Percentiles rank a stretch among this genome's conserved stretches.
Evolutionary conservation across 2,797 vertebrate species (phyloP).

Genomic region (Sebastes kiyomatsui): DNA sequence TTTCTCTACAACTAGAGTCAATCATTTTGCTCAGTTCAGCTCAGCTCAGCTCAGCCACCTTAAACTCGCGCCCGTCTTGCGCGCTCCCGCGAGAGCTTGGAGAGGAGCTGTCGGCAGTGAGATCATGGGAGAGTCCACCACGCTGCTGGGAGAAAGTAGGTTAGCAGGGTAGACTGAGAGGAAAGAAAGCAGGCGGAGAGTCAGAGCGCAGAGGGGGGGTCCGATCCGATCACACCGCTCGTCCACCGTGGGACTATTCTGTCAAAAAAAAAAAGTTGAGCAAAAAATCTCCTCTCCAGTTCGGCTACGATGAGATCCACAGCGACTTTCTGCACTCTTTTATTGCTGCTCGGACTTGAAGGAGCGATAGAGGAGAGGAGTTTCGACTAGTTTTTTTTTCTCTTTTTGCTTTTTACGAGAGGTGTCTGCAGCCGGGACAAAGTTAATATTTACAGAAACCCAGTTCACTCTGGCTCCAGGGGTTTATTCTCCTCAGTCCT

Average conservation of each 20-base stretch:
- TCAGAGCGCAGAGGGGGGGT: conserved; percentile 58
- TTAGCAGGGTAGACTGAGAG: conserved; percentile 85
- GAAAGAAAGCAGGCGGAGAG: conserved; percentile 69
- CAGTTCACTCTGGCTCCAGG: conserved; percentile 39
- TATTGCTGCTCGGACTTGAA: conserved; percentile 62
- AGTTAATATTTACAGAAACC: conserved; percentile 61
- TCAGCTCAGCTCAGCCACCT: conserved; percentile 58
- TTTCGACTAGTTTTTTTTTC: conserved; percentile 31
- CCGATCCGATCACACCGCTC: conserved; percentile 38
- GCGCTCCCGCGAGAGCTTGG: conserved; percentile 73
- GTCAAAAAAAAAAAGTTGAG: conserved; percentile 52
- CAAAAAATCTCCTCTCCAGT: no score
- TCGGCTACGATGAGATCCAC: conserved; percentile 62
- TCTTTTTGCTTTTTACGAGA: background rate
- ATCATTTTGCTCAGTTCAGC: background rate
- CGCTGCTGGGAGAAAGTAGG: conserved; percentile 82
- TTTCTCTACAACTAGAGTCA: background rate
- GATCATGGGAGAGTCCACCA: conserved; percentile 87
- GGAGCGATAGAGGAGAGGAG: conserved; percentile 61
- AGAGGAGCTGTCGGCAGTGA: conserved; percentile 74
- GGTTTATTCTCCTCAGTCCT: conserved; percentile 25
- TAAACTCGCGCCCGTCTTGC: conserved; percentile 75
- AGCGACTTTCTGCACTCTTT: conserved; percentile 51
- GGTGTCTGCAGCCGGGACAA: conserved; percentile 46
- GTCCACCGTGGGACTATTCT: conserved; percentile 66